phyloP scores from a whole-genome alignment of 1,140 invertebrate species.

The Stenopsyche tienmushanensis region DNA sequence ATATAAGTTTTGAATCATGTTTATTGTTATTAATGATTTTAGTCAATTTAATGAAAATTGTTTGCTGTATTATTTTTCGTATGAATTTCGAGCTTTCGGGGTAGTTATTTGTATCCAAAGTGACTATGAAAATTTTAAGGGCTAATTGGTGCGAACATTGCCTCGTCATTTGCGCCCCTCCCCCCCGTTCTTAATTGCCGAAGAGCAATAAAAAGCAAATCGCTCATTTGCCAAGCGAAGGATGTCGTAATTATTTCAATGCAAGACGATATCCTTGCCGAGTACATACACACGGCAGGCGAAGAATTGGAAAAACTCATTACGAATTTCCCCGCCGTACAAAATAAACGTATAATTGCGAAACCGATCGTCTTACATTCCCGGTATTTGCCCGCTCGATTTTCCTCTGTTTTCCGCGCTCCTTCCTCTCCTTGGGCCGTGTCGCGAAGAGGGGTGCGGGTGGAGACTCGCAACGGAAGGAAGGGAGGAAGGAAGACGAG shows the following conservation, averaged over 20 bases:
- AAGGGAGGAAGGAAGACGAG: conserved; percentile 45
- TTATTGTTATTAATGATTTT: too few species aligned
- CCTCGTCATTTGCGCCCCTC: too few species aligned
- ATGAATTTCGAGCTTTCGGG: too few species aligned
- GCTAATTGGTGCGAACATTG: too few species aligned
- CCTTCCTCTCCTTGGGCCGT: not conserved
- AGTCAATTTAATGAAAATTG: too few species aligned
- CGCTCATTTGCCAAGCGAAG: not conserved
- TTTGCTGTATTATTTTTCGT: too few species aligned
- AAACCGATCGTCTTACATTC: conserved; percentile 43
- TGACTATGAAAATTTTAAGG: too few species aligned
- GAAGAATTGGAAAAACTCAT: conserved; percentile 42
- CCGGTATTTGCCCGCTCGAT: conserved; percentile 35
- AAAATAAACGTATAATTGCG: conserved; percentile 43
- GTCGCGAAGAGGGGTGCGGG: conserved; percentile 38
- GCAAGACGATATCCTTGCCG: not conserved
- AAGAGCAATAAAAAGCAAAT: conserved; percentile 6
- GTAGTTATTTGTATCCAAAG: too few species aligned
- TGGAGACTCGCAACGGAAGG: conserved; percentile 43
- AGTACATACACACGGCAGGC: conserved; percentile 7
- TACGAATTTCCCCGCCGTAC: conserved; percentile 43
- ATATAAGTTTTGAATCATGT: too few species aligned
- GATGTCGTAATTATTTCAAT: too few species aligned
- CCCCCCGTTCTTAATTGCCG: too few species aligned
- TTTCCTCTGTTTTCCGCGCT: conserved; percentile 26